A percentile compares a stretch with the other conserved stretches of the same genome.
Conservation (phyloP, 2,113 vertebrate species). For the Poecilia latipinna region DNA sequence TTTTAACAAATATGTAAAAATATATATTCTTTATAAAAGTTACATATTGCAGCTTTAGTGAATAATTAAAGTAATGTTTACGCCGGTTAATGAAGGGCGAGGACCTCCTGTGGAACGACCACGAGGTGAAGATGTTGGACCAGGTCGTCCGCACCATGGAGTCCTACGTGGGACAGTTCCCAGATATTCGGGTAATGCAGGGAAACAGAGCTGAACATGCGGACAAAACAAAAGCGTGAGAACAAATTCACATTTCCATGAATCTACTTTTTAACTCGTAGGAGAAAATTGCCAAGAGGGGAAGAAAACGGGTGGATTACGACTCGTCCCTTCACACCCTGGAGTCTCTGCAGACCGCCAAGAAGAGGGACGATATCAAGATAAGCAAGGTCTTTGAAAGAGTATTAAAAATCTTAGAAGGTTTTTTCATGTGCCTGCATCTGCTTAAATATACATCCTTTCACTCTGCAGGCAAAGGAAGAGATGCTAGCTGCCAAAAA, state of each 20-base stretch:
- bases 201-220: conserved; percentile 15
- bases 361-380: conserved; percentile 93
- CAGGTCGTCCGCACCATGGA: conserved; percentile 89
- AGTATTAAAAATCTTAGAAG: neutral
- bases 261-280: conserved; percentile 50
- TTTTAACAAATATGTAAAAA: too few relatives aligned
- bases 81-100: conserved; percentile 82
- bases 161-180: conserved; percentile 91
- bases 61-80: conserved; percentile 48
- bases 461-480: conserved; percentile 85
- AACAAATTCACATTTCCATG: conserved; percentile 12
- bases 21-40: too few relatives aligned
- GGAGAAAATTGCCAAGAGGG: conserved; percentile 91
- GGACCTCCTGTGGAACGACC: conserved; percentile 95
- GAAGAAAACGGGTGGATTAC: conserved; percentile 92
- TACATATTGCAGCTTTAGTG: neutral
- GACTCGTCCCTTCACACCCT: conserved; percentile 91
- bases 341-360: conserved; percentile 87
- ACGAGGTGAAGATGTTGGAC: conserved; percentile 89
- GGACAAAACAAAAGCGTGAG: conserved; percentile 16
- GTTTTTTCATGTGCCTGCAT: neutral
- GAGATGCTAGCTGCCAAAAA: conserved; percentile 84
- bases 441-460: neutral
- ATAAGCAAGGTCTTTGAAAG: conserved; percentile 83
- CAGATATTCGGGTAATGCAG: conserved; percentile 84